These are phyloP conservation scores for Hydrocynus forskahlii DNA, from an alignment of 2,797 vertebrate species.

Conservation along the genomic window DNA sequence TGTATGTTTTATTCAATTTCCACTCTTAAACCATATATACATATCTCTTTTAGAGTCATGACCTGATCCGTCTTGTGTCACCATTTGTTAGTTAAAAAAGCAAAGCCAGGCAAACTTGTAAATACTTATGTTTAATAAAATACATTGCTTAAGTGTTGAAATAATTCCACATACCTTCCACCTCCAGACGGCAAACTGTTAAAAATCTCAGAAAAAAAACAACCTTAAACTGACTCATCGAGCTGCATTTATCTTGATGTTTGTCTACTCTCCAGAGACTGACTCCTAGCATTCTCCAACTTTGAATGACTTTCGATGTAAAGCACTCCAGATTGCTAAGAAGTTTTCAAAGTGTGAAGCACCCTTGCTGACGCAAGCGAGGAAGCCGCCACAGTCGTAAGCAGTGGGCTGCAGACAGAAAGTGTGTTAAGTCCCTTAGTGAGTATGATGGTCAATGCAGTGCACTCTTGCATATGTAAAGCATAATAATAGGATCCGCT, in stretches of 20 bases:
- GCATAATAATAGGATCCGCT: conserved; percentile 78
- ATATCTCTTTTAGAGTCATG: background rate
- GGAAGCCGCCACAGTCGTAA: conserved; percentile 63
- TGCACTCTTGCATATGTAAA: conserved; percentile 79
- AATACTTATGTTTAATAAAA: conserved; percentile 34
- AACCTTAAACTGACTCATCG: conserved; percentile 48
- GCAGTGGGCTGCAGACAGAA: conserved; percentile 65
- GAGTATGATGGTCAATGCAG: conserved; percentile 77
- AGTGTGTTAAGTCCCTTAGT: conserved; percentile 79
- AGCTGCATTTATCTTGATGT: conserved; percentile 52
- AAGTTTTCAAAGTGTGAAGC: conserved; percentile 75
- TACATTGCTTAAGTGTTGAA: background rate
- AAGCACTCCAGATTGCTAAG: conserved; percentile 69
- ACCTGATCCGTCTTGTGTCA: background rate
- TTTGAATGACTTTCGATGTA: conserved; percentile 75
- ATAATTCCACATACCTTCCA: conserved; percentile 18
- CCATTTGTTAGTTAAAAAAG: conserved; percentile 36
- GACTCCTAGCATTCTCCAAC: conserved; percentile 64
- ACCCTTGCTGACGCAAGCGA: conserved; percentile 64
- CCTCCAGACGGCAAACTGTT: conserved; percentile 9
- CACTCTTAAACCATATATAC: conserved; percentile 23
- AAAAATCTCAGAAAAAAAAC: conserved; percentile 18
- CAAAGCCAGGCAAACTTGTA: background rate
- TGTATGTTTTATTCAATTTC: conserved; percentile 32
- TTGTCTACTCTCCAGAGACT: conserved; percentile 58